phyloP scores from a whole-genome alignment of 2,113 vertebrate genomes.

The Gymnorhina tibicen region DNA sequence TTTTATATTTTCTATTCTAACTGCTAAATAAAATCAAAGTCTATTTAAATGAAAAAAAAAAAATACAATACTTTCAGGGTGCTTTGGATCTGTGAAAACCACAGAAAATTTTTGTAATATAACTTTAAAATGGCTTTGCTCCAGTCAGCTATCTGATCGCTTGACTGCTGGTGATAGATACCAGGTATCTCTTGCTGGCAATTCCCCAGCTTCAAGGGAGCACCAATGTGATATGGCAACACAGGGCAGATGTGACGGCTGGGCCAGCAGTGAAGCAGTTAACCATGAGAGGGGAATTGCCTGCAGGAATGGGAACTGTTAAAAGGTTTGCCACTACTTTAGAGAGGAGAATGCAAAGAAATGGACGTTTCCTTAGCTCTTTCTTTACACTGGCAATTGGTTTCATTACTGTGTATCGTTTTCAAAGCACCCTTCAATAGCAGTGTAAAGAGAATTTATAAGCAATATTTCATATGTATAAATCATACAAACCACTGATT shows the following conservation, averaged over 20 bases:
- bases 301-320: neutral
- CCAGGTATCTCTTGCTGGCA: neutral
- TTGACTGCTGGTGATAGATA: neutral
- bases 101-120: neutral
- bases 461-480: neutral
- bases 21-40: neutral
- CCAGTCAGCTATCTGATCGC: neutral
- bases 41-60: neutral
- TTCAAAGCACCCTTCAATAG: neutral
- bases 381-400: neutral
- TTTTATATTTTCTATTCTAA: neutral
- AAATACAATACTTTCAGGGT: rapidly evolving
- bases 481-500: neutral
- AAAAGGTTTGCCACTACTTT: neutral
- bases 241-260: neutral
- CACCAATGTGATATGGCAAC: neutral
- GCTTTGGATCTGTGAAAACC: neutral
- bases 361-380: neutral
- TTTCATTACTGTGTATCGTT: neutral
- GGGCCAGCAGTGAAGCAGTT: slow-evolving; percentile 2
- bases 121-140: neutral
- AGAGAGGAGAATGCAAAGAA: neutral
- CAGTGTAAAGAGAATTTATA: neutral
- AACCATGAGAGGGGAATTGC: neutral
- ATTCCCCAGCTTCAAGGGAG: neutral